These are phyloP conservation scores for Clarias platycephalus DNA, from an alignment of 2,797 vertebrate genomes.

Conservation along the genomic window DNA sequence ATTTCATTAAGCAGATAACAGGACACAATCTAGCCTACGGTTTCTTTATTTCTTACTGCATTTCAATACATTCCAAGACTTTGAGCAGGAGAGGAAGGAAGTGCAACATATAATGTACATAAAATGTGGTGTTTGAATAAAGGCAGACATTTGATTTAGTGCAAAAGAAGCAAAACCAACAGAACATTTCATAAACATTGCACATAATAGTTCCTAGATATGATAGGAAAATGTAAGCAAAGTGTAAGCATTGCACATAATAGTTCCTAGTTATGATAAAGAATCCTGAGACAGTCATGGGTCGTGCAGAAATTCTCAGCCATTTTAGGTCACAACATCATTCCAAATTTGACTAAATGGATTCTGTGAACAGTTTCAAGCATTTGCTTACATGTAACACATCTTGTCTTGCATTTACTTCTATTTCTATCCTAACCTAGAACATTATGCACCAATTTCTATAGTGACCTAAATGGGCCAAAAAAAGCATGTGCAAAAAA, in stretches of 20 bases:
- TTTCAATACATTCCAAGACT: constrained; percentile 63
- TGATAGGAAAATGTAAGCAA: not conserved
- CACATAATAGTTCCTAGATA: constrained; percentile 1
- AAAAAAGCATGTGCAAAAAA: constrained; percentile 34
- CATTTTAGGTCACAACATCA: not conserved
- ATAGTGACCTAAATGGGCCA: not conserved
- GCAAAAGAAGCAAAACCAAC: constrained; percentile 10
- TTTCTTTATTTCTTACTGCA: constrained; percentile 61
- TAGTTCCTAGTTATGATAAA: not conserved
- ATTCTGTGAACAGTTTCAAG: not conserved
- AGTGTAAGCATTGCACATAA: not conserved
- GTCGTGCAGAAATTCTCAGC: constrained; percentile 17
- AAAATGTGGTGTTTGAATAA: not conserved
- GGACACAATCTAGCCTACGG: constrained; percentile 57
- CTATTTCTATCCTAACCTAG: not conserved
- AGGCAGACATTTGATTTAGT: constrained; percentile 14
- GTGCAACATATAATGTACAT: constrained; percentile 40
- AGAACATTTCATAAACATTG: not conserved
- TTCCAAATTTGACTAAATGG: not conserved
- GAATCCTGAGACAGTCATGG: constrained; percentile 5
- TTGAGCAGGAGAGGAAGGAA: constrained; percentile 61
- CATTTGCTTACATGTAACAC: not conserved
- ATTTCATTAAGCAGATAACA: constrained; percentile 16
- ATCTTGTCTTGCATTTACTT: not conserved
- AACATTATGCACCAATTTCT: not conserved